phyloP scores from a whole-genome alignment of 2,797 vertebrate species.

The Tapera naevia region DNA sequence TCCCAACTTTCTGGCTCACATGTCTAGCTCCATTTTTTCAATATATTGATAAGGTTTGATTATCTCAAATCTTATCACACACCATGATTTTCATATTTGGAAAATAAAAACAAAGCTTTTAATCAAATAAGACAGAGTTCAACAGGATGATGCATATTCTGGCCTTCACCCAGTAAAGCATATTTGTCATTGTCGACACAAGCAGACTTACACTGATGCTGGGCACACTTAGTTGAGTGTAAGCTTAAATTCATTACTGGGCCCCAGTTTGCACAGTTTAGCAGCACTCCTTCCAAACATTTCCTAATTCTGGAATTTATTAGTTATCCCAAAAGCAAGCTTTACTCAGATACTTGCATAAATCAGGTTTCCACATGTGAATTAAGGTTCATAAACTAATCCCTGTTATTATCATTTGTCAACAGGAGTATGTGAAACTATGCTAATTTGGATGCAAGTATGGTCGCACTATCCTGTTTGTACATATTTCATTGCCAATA shows the following conservation, averaged over 20 bases:
- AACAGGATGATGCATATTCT: not conserved
- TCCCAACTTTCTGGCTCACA: not conserved
- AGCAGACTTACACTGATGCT: not conserved
- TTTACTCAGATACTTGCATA: not conserved
- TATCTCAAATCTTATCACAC: not conserved
- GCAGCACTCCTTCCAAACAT: not conserved
- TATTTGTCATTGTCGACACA: not conserved
- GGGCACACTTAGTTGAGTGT: not conserved
- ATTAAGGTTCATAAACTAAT: slow-evolving; percentile 41
- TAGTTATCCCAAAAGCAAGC: not conserved
- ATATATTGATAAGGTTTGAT: not conserved
- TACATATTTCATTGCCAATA: slow-evolving; percentile 53
- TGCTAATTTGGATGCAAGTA: slow-evolving; percentile 37
- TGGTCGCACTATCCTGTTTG: not conserved
- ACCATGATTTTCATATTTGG: not conserved
- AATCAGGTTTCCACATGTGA: not conserved
- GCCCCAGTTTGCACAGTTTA: not conserved
- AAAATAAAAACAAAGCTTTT: not conserved
- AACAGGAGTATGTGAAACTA: not conserved
- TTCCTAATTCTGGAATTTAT: not conserved
- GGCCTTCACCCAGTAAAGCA: not conserved
- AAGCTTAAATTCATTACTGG: not conserved
- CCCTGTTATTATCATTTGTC: slow-evolving; percentile 36
- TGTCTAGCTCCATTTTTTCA: not conserved
- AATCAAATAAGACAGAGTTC: not conserved